Percentiles rank a stretch among this genome's conserved stretches.
phyloP scores from a whole-genome alignment of 2,888 invertebrate species.

The Cerceris ruficornis region DNA sequence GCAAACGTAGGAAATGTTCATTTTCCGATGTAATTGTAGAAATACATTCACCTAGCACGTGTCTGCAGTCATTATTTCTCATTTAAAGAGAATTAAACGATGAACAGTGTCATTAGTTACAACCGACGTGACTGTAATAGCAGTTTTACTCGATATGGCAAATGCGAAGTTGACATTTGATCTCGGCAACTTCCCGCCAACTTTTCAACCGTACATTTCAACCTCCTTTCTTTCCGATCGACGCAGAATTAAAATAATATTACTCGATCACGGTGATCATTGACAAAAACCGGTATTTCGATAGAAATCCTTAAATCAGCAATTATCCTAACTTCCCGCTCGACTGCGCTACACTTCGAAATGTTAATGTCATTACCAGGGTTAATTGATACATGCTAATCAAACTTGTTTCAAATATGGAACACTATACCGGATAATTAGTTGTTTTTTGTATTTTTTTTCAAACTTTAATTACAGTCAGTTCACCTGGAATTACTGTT shows the following conservation, averaged over 20 bases:
- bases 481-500: too few relatives aligned
- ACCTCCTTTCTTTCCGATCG: neutral
- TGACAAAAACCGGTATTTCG: too few relatives aligned
- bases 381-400: neutral
- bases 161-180: conserved; percentile 3
- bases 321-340: neutral
- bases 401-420: neutral
- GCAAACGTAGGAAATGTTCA: too few relatives aligned
- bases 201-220: neutral
- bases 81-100: conserved; percentile 10
- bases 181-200: neutral
- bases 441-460: neutral
- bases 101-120: conserved; percentile 6
- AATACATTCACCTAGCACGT: neutral
- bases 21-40: conserved; percentile 1
- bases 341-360: neutral
- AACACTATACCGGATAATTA: neutral
- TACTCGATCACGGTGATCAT: too few relatives aligned
- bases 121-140: neutral
- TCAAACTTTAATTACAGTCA: neutral
- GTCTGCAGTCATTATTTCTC: conserved; percentile 2
- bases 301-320: too few relatives aligned
- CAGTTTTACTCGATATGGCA: neutral
- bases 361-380: neutral
- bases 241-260: neutral